Evolutionary conservation across 1,140 invertebrate species (phyloP).

Genomic region (Halictus rubicundus): DNA sequence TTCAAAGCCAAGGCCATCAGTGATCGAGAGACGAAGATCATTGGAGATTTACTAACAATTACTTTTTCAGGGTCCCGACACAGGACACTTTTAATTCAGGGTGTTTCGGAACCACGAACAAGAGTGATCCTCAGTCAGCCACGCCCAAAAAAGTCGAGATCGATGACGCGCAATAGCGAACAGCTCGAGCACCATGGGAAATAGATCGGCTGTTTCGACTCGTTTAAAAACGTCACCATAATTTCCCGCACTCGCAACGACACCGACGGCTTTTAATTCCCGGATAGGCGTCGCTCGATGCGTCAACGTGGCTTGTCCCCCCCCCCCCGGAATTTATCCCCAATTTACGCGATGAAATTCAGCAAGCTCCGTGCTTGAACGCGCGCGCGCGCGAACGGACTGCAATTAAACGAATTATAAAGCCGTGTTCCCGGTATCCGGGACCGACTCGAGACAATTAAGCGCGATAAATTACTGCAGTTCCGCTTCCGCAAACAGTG

Average conservation of each 20-base stretch:
- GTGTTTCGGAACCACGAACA: too few relatives aligned
- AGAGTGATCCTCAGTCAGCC: not conserved
- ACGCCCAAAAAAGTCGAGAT: constrained; percentile 26
- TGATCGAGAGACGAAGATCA: too few relatives aligned
- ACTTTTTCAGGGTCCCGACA: too few relatives aligned
- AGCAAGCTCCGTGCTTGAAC: not conserved
- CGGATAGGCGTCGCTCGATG: not conserved
- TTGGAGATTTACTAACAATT: too few relatives aligned
- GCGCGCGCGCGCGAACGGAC: not conserved
- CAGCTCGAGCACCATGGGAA: constrained; percentile 15
- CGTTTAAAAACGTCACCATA: not conserved
- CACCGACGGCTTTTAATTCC: constrained; percentile 9
- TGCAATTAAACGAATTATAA: constrained; percentile 46
- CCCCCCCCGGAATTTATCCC: not conserved
- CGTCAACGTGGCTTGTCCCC: not conserved
- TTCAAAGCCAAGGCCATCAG: too few relatives aligned
- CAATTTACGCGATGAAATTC: constrained; percentile 14
- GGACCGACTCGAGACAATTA: constrained; percentile 23
- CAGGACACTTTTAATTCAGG: too few relatives aligned
- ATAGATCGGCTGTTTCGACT: constrained; percentile 19
- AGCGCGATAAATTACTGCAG: constrained; percentile 28
- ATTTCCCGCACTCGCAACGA: not conserved
- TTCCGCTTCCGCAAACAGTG: constrained; percentile 27
- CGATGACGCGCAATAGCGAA: constrained; percentile 19
- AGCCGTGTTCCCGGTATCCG: constrained; percentile 10